Base-by-base conservation (phyloP, 2,797 vertebrate species). In the Sorex maritimensis region DNA sequence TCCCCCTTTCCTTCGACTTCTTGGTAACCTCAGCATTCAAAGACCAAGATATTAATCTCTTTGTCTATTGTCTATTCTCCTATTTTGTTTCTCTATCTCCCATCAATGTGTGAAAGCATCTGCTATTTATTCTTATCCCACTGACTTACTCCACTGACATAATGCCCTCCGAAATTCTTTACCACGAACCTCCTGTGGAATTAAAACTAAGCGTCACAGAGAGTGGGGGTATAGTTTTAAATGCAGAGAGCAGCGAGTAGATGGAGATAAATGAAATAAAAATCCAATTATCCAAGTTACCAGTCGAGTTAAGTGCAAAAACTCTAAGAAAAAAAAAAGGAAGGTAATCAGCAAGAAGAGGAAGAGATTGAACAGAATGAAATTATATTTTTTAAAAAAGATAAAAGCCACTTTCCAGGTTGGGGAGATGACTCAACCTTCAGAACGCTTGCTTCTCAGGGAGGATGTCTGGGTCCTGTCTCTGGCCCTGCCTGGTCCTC, bases 331-430 rank as follows among this genome's bases (percentile, higher is more conserved):
- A 65, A 19, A 23, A 13, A 86, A 19, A 61, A 41, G 10, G 26
- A 44, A 65, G 23, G 9, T 86, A 81, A 81, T 21, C 52, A 79
- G 55, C 90, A 81, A 30, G 15, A 44, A 19, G 34, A 83, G 79
- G 15, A 77, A 78, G 49, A 79, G 44, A 78, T 24, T 19, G 93
- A 83, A 52, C 49, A 92, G 86, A 44, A 86, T 55, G 21, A 0
- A 61, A 38, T n/a, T 74, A 14, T n/a, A 19, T 14, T n/a, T 67
- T 26, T 24, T 44, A 75, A 65, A 75, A 17, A 84, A 74, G 30
- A 86, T 14, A 77, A 82, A 41, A 13, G n/a, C 11, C 12, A 61
- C 17, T 21, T 61, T 61, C 21, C 58, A 61, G 58, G 21, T 61
- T 61, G 58, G 58, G 58, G 21, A 61, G 58, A 61, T 61, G 58